phyloP scores from a whole-genome alignment of 1,140 invertebrate genomes.

The Papilio glaucus region DNA sequence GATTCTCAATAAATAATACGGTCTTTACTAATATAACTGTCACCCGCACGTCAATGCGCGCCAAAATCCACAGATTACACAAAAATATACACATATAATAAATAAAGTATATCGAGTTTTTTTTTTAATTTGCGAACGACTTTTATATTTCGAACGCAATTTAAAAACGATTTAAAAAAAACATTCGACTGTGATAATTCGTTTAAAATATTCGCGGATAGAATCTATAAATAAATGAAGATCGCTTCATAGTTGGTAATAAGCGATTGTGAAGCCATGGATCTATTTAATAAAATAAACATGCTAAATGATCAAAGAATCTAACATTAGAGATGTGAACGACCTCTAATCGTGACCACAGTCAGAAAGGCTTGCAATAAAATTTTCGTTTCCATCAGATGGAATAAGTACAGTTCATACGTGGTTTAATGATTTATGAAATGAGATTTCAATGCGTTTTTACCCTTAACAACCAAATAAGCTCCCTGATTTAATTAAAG shows the following conservation, averaged over 20 bases:
- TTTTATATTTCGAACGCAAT: conserved; percentile 10
- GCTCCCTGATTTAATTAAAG: too few relatives aligned
- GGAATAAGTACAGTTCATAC: too few relatives aligned
- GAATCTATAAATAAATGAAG: conserved; percentile 46
- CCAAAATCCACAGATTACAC: conserved; percentile 4
- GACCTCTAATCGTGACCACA: background rate
- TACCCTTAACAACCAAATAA: too few relatives aligned
- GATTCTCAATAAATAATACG: background rate
- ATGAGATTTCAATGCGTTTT: too few relatives aligned
- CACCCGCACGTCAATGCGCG: conserved; percentile 9
- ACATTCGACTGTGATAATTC: background rate
- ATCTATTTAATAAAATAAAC: conserved; percentile 20
- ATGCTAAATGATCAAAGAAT: conserved; percentile 4
- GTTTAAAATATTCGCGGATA: conserved; percentile 36
- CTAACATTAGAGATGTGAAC: background rate
- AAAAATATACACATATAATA: background rate
- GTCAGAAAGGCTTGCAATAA: background rate
- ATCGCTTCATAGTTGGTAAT: conserved; percentile 19
- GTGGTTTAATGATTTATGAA: too few relatives aligned
- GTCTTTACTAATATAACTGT: conserved; percentile 4
- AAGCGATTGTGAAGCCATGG: conserved; percentile 14
- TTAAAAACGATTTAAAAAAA: background rate
- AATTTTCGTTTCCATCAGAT: too few relatives aligned
- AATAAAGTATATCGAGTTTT: background rate
- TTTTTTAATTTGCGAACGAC: background rate